phyloP scores from a whole-genome alignment of 2,888 invertebrate species.

The Serripes groenlandicus region DNA sequence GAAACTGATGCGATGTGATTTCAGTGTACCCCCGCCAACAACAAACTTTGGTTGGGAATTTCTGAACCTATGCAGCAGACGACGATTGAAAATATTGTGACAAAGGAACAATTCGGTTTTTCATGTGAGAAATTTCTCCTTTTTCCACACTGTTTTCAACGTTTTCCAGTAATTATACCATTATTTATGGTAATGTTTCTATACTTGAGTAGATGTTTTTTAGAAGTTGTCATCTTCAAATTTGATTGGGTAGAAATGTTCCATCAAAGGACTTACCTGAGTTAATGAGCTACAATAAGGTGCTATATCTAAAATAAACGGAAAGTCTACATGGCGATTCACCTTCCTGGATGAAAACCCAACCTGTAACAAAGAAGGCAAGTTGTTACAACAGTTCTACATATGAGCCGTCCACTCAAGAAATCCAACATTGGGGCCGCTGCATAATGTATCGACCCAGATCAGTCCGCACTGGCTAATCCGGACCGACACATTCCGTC shows the following conservation, averaged over 20 bases:
- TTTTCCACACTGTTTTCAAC: too few relatives aligned
- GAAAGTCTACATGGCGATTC: constrained; percentile 94
- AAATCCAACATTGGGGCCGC: too few relatives aligned
- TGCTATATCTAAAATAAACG: constrained; percentile 93
- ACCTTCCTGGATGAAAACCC: constrained; percentile 92
- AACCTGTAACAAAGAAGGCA: constrained; percentile 83
- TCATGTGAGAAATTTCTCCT: background rate
- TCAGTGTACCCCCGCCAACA: too few relatives aligned
- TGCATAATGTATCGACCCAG: too few relatives aligned
- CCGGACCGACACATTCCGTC: too few relatives aligned
- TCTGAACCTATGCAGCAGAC: too few relatives aligned
- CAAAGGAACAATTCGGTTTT: background rate
- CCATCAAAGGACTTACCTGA: constrained; percentile 85
- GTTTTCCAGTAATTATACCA: background rate
- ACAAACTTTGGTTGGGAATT: too few relatives aligned
- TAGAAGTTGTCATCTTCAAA: too few relatives aligned
- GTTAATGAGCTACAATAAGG: constrained; percentile 93
- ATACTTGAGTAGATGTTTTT: background rate
- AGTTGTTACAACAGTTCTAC: too few relatives aligned
- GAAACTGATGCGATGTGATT: too few relatives aligned
- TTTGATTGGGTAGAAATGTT: background rate
- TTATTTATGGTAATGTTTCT: background rate
- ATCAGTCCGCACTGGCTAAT: too few relatives aligned
- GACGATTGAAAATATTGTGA: background rate
- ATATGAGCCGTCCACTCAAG: too few relatives aligned